Evolutionary conservation across 1,140 invertebrate genomes (phyloP), one percentile per base, ranked within the genome.

Genomic region (Platorchestia sp.): DNA sequence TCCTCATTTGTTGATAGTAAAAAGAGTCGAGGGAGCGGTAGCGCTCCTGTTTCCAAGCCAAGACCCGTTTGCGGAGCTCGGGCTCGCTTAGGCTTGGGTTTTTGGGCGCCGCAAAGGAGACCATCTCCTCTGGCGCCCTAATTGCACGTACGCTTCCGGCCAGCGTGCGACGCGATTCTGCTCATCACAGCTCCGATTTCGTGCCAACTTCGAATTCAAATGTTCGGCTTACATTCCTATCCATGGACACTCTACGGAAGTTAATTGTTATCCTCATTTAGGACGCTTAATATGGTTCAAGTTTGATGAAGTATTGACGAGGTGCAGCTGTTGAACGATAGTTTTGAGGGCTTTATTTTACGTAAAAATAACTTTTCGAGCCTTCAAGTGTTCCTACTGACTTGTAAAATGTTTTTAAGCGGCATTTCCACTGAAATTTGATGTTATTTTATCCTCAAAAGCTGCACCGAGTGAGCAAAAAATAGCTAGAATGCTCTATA

Each of bases 21-120:
- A 93, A 93, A 93, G 45, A 93, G 36, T 93, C 16, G 43, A 40
- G 43, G 36, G 91, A 93, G 59, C 59, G 59, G 59, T 90, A n/a
- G 91, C 36, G 91, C 91, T 93, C 91, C 45, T 93, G 91, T 93
- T 93, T 93, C 91, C 45, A 93, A n/a, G 91, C 41, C 43, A 45
- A 45, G 91, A 93, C 91, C 44, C 91, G 91, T 93, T 93, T 93
- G 91, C 47, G 87, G 41, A 89, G 87, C 87, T 89, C 87, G 59
- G 59, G 59, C 59, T 27, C 59, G 59, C 36, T 75, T 75, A 27
- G 59, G 10, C 59, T 14, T 89, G 87, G 87, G n/a, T 89, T 89
- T 89, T 89, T 42, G 87, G 87, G 87, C 36, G 41, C 36, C 36
- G 5, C 36, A 36, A 5, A 14, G 87, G 43, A 41, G 87, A 89